phyloP scores from a whole-genome alignment of 2,113 vertebrate genomes.

The Tragelaphus buxtoni region DNA sequence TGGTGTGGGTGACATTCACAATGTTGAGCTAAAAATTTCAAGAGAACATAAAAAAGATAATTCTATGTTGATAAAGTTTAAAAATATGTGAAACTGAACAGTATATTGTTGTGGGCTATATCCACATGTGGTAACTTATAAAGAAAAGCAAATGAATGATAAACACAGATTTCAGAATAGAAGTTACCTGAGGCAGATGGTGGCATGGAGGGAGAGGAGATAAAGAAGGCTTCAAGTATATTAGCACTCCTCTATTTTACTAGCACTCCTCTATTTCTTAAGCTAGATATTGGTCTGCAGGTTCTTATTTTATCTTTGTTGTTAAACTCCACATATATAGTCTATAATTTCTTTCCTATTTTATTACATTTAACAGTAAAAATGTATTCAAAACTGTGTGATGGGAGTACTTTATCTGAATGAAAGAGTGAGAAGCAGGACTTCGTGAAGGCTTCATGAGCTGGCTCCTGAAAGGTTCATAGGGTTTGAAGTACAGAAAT shows the following conservation, averaged over 20 bases:
- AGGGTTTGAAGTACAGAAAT: not conserved
- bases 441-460: not conserved
- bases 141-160: not conserved
- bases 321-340: not conserved
- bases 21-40: not conserved
- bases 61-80: not conserved
- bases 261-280: not conserved
- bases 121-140: not conserved
- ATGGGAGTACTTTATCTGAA: not conserved
- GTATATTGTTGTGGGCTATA: not conserved
- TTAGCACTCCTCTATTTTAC: not conserved
- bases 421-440: too few species aligned
- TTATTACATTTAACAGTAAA: not conserved
- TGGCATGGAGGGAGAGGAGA: not conserved
- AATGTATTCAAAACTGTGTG: not conserved
- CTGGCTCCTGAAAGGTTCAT: not conserved
- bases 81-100: not conserved
- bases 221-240: not conserved
- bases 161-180: not conserved
- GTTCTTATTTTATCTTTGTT: not conserved
- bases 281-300: not conserved
- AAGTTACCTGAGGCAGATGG: not conserved
- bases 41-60: not conserved
- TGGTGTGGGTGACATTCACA: not conserved
- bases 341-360: not conserved